Percentiles rank a stretch among this genome's conserved stretches.
Evolutionary conservation across 2,888 invertebrate species (phyloP).

Genomic region (Hetaerina titia): DNA sequence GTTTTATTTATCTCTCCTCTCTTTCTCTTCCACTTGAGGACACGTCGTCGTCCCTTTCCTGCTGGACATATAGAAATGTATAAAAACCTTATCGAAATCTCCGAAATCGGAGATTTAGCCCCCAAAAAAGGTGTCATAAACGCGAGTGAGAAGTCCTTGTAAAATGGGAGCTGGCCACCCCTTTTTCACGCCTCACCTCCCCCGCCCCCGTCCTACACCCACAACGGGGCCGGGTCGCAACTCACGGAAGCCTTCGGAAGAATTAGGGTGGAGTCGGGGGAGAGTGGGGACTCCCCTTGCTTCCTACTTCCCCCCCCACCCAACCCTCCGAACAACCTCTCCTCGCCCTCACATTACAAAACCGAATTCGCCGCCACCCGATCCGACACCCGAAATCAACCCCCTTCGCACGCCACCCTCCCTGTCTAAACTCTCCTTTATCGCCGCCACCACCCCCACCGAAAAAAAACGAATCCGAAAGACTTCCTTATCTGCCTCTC

Average conservation of each 20-base stretch:
- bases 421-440: not conserved
- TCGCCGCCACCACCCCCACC: not conserved
- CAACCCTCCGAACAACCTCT: not conserved
- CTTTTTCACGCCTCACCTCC: slow-evolving; percentile 10
- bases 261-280: not conserved
- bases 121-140: slow-evolving; percentile 58
- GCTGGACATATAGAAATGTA: slow-evolving; percentile 41
- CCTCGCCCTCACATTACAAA: not conserved
- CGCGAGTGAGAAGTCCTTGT: slow-evolving; percentile 47
- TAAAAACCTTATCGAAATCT: slow-evolving; percentile 54
- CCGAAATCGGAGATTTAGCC: slow-evolving; percentile 31
- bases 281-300: not conserved
- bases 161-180: not conserved
- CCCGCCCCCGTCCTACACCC: not conserved
- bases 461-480: slow-evolving; percentile 1
- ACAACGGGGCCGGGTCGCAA: not conserved
- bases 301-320: not conserved
- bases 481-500: slow-evolving; percentile 27
- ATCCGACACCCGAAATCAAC: not conserved
- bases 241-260: not conserved
- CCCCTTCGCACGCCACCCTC: no score
- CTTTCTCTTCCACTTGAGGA: not conserved
- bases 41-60: not conserved
- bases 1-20: not conserved
- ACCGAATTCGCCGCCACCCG: not conserved